These are phyloP conservation scores for Vanessa atalanta DNA, from an alignment of 1,140 invertebrate species.

Conservation along the genomic window DNA sequence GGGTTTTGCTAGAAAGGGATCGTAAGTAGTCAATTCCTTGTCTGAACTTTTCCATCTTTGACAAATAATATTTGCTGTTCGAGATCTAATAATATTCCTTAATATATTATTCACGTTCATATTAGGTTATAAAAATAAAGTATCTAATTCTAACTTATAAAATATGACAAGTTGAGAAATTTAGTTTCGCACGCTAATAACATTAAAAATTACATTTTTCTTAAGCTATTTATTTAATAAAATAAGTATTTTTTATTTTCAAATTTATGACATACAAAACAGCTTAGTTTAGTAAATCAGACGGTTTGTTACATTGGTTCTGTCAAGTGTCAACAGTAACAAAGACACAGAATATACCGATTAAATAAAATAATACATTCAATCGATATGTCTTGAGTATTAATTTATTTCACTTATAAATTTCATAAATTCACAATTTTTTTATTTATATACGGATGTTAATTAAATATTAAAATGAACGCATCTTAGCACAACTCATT, in stretches of 20 bases:
- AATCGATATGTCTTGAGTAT: no score
- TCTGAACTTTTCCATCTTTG: conserved; percentile 64
- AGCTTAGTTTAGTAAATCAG: no score
- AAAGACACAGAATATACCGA: no score
- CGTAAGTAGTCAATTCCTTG: conserved; percentile 65
- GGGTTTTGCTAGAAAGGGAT: conserved; percentile 81
- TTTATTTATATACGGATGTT: neutral
- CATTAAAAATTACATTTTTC: neutral
- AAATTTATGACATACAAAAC: no score
- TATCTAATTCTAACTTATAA: neutral
- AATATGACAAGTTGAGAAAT: neutral
- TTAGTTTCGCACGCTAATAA: neutral
- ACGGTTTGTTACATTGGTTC: no score
- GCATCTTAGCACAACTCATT: conserved; percentile 11
- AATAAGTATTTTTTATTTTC: no score
- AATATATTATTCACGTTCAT: conserved; percentile 60
- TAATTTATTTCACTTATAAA: neutral
- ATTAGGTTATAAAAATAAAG: conserved; percentile 21
- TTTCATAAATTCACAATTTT: no score
- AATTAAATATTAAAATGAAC: conserved; percentile 14
- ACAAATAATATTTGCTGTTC: conserved; percentile 45
- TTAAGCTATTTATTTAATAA: neutral
- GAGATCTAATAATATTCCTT: conserved; percentile 53
- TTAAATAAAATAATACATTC: no score
- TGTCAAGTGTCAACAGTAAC: no score